Evolutionary conservation across 92 coral and sea anemone genomes (phyloP), one percentile per base, ranked within the genome.

Genomic region (Porites rus): DNA sequence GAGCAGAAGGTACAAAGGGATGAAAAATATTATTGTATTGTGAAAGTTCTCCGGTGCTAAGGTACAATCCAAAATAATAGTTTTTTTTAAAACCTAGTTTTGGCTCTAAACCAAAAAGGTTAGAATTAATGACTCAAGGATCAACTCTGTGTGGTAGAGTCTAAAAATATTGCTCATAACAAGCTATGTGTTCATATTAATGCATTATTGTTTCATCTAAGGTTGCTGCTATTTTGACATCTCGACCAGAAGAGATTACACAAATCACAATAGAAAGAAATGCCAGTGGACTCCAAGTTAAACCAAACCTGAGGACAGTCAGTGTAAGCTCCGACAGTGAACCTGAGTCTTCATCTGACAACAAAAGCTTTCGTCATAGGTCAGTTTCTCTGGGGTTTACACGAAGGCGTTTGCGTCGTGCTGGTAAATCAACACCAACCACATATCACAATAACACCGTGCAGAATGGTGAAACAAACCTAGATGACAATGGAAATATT

Each of bases 241-340:
- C 89, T 66, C 87, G 63, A 56, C 94, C 98, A 14, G 85, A 87
- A 1, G 92, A 87, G 63, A 90, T 91, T 3, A 87, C 91, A 69
- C 92, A 92, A 52, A 88, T 94, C 73, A 94, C 98, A 10, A 21
- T 94, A 72, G 98, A 94, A 86, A 88, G 95, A 51, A 85, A 91
- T 52, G 78, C 88, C 67, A 83, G 62, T 74, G 58, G 68, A 31
- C 38, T 68, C 4, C 66, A 54, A 54, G 76, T 19, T 6, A 75
- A 75, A 76, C 76, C 87, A 12, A 76, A 54, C 18, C 78, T 43
- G 51, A 38, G 80, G 61, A 81, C 74, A 50, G 13, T 19, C 59
- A 88, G 88, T 38, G 59, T 56, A 25, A 87, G 83, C 43, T 78
- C 84, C 7, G 76, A 81, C 25, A 75, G 86, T 78, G 91, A 91